Percentiles rank a stretch among this genome's conserved stretches.
Conservation (phyloP, 2,888 invertebrate genomes). For the Tuta absoluta region DNA sequence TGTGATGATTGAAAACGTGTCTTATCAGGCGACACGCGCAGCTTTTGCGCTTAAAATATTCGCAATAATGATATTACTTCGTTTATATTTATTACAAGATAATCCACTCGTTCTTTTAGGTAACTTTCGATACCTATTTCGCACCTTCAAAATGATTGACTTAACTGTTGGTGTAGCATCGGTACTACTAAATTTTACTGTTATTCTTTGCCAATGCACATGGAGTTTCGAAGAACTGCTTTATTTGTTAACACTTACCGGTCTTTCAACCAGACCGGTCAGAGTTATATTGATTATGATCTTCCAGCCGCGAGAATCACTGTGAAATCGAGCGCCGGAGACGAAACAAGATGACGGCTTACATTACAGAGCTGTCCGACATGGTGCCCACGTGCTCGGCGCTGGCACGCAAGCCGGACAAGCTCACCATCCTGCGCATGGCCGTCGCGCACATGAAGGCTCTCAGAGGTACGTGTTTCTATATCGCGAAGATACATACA, state of each 20-base stretch:
- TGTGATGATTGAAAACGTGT: conserved; percentile 78
- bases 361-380: conserved; percentile 99
- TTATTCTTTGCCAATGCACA: too few relatives aligned
- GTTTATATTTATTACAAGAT: conserved; percentile 27
- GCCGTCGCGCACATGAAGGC: conserved; percentile 99
- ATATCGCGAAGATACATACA: too few relatives aligned
- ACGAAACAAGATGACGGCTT: conserved; percentile 99
- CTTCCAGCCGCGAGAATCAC: conserved; percentile 94
- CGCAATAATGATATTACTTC: conserved; percentile 41
- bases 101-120: background rate
- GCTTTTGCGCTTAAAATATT: conserved; percentile 48
- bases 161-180: too few relatives aligned
- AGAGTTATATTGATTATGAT: background rate
- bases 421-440: conserved; percentile 99
- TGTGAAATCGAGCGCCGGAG: conserved; percentile 99
- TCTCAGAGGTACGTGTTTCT: conserved; percentile 91
- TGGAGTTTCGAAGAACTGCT: too few relatives aligned
- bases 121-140: background rate
- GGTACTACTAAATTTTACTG: too few relatives aligned
- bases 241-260: background rate
- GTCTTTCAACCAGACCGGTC: background rate
- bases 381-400: conserved; percentile 99
- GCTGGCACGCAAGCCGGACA: conserved; percentile 98
- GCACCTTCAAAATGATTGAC: background rate
- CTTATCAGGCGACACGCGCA: conserved; percentile 66